Evolutionary conservation across 2,888 invertebrate genomes (phyloP).

Genomic region (Diarsia dahlii): DNA sequence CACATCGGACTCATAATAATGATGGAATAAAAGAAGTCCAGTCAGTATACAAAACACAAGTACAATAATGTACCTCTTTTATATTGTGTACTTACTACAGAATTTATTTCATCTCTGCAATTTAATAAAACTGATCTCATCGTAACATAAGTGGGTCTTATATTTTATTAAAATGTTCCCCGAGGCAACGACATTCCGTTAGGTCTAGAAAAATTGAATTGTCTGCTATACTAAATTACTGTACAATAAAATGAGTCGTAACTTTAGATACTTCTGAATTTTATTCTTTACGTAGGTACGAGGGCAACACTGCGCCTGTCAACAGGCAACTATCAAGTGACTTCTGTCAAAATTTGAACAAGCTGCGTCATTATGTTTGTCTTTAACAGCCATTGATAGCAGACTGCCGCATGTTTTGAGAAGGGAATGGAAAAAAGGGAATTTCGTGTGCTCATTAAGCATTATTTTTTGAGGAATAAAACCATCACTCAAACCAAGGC

Average conservation of each 20-base stretch:
- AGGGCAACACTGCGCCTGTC: too few relatives aligned
- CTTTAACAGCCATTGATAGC: too few relatives aligned
- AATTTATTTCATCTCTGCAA: background rate
- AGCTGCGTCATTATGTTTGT: too few relatives aligned
- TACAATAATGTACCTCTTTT: background rate
- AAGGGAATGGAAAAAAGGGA: too few relatives aligned
- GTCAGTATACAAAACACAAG: background rate
- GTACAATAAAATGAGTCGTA: background rate
- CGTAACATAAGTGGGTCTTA: background rate
- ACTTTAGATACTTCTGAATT: background rate
- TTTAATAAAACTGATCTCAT: conserved; percentile 5
- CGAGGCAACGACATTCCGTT: conserved; percentile 18
- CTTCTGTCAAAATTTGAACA: too few relatives aligned
- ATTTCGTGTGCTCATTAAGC: too few relatives aligned
- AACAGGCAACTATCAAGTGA: too few relatives aligned
- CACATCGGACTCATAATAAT: too few relatives aligned
- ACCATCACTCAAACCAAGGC: too few relatives aligned
- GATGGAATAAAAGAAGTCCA: background rate
- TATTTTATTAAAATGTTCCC: conserved; percentile 17
- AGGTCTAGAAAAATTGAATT: conserved; percentile 9
- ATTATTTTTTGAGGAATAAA: too few relatives aligned
- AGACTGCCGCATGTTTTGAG: too few relatives aligned
- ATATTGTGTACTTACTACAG: background rate
- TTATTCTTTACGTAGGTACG: background rate
- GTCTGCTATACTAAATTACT: background rate